Evolutionary conservation across 2,797 vertebrate species (phyloP).

Genomic region (Sorex maritimensis): DNA sequence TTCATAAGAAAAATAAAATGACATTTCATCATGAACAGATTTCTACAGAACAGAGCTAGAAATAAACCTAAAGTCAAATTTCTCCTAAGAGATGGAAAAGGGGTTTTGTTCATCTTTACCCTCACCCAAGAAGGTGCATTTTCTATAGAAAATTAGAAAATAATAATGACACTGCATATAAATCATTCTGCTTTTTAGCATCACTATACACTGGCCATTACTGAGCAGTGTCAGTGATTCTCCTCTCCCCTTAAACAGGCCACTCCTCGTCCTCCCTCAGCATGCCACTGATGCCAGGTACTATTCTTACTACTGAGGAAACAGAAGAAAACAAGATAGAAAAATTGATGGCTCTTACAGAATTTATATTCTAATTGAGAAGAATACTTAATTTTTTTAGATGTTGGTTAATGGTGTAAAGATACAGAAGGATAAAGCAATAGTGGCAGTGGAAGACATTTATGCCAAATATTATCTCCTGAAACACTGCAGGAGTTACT

Average conservation of each 20-base stretch:
- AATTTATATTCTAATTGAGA: slow-evolving; percentile 28
- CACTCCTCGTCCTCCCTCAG: not conserved
- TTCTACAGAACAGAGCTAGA: slow-evolving; percentile 53
- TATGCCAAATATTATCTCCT: slow-evolving; percentile 31
- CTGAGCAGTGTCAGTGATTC: slow-evolving; percentile 3
- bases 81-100: not conserved
- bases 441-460: not conserved
- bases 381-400: slow-evolving; percentile 48
- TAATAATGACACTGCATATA: slow-evolving; percentile 49
- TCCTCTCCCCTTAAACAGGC: not conserved
- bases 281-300: not conserved
- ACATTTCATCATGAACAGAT: slow-evolving; percentile 65
- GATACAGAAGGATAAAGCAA: slow-evolving; percentile 6
- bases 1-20: slow-evolving; percentile 35
- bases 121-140: not conserved
- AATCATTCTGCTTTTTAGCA: slow-evolving; percentile 47
- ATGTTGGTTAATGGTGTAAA: not conserved
- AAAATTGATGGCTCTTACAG: not conserved
- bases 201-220: slow-evolving; percentile 6
- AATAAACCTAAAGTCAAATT: not conserved
- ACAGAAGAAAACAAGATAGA: not conserved
- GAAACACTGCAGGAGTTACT: not conserved
- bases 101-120: slow-evolving; percentile 23
- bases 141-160: slow-evolving; percentile 62
- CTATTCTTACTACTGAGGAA: not conserved